Evolutionary conservation across 2,797 vertebrate genomes (phyloP).

Genomic region (Takifugu rubripes): DNA sequence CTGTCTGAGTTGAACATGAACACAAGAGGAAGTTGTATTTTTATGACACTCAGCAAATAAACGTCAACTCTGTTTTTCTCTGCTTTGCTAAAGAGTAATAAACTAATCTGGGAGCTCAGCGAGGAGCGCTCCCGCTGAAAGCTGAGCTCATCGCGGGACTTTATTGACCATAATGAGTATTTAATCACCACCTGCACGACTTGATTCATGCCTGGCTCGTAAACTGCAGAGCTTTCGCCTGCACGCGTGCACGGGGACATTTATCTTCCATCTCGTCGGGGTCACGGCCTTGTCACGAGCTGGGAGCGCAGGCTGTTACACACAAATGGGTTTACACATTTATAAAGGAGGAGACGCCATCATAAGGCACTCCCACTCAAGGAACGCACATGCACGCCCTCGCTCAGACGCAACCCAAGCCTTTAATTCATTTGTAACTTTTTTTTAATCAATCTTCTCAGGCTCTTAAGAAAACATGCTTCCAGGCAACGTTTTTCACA

Average conservation of each 20-base stretch:
- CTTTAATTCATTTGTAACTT: background rate
- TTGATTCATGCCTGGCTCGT: conserved; percentile 27
- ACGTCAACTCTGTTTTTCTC: too few species aligned
- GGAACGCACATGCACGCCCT: background rate
- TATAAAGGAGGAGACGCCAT: conserved; percentile 1
- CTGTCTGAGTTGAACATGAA: too few species aligned
- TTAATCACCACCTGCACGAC: conserved; percentile 16
- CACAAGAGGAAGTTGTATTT: too few species aligned
- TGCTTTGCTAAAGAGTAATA: too few species aligned
- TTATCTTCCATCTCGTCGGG: background rate
- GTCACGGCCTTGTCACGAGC: conserved; percentile 1
- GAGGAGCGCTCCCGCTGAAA: background rate
- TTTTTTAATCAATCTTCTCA: too few species aligned
- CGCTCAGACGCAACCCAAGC: conserved; percentile 2
- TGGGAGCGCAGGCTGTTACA: background rate
- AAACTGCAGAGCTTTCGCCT: conserved; percentile 13
- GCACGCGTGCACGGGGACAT: background rate
- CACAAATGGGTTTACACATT: conserved; percentile 1
- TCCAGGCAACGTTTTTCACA: conserved; percentile 18
- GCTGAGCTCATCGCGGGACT: background rate
- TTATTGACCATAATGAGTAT: conserved; percentile 30
- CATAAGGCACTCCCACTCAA: conserved; percentile 5
- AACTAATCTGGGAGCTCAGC: background rate
- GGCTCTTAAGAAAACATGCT: background rate
- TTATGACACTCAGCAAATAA: too few species aligned